Conservation (phyloP, 2,888 invertebrate genomes). For the Rambutsinella grinnellia region DNA sequence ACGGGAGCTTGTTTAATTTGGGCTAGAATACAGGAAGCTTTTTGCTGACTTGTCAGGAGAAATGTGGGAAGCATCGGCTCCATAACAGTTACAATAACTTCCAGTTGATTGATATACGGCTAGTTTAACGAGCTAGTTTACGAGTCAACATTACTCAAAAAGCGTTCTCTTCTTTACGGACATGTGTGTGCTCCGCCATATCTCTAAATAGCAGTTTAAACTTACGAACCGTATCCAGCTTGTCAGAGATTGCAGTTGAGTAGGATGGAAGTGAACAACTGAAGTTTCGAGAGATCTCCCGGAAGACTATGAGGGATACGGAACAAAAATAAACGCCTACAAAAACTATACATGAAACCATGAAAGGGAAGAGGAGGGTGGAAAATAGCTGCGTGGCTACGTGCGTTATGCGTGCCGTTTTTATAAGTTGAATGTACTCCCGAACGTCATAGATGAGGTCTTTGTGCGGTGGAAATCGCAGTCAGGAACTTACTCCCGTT, state of each 20-base stretch:
- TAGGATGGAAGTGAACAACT: neutral
- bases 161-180: neutral
- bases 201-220: neutral
- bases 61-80: neutral
- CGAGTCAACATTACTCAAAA: neutral
- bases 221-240: neutral
- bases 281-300: constrained; percentile 29
- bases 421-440: constrained; percentile 19
- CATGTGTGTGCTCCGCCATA: neutral
- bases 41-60: neutral
- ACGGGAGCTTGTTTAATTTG: neutral
- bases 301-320: constrained; percentile 42
- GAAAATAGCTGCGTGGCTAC: neutral
- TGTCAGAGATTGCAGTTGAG: neutral
- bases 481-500: too few species aligned
- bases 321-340: constrained; percentile 54
- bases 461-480: too few species aligned
- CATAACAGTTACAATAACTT: neutral
- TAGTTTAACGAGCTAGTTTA: neutral
- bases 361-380: neutral
- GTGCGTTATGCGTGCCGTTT: constrained; percentile 5
- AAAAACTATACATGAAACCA: constrained; percentile 7
- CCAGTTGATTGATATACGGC: neutral
- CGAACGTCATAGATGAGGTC: too few species aligned
- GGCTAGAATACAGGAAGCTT: neutral